A percentile compares a stretch with the other conserved stretches of the same genome.
phyloP scores from a whole-genome alignment of 2,113 vertebrate species.

The Scartelaos histophorus region DNA sequence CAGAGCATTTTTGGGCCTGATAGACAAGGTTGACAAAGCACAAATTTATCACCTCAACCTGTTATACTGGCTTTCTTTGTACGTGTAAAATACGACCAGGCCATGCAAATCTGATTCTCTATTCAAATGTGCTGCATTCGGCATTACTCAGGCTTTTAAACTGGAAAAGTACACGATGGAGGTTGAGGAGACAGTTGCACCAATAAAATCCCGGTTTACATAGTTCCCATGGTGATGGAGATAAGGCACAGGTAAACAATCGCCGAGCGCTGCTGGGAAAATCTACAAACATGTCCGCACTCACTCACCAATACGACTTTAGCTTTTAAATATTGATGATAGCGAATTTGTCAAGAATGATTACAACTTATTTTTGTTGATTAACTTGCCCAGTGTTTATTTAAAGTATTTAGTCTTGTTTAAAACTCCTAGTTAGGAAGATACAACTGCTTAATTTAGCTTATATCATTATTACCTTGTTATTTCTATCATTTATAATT shows the following conservation, averaged over 20 bases:
- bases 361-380: not conserved
- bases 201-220: conserved; percentile 57
- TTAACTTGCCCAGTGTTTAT: too few relatives aligned
- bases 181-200: conserved; percentile 14
- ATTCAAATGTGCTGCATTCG: not conserved
- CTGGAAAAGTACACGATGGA: not conserved
- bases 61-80: not conserved
- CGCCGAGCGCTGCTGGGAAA: conserved; percentile 38
- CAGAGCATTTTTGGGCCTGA: not conserved
- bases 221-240: conserved; percentile 53
- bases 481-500: too few relatives aligned
- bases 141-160: not conserved
- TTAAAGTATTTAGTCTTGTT: too few relatives aligned
- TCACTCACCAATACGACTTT: not conserved
- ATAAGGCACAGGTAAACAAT: conserved; percentile 58
- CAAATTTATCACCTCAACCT: not conserved
- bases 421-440: too few relatives aligned
- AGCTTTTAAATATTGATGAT: not conserved
- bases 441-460: too few relatives aligned
- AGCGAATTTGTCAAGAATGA: not conserved
- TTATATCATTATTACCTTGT: too few relatives aligned
- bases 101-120: not conserved
- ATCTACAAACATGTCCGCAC: conserved; percentile 8
- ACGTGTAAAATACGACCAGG: not conserved
- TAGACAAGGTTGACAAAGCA: not conserved